Evolutionary conservation across 1,140 invertebrate species (phyloP).

Genomic region (Gryllus bimaculatus): DNA sequence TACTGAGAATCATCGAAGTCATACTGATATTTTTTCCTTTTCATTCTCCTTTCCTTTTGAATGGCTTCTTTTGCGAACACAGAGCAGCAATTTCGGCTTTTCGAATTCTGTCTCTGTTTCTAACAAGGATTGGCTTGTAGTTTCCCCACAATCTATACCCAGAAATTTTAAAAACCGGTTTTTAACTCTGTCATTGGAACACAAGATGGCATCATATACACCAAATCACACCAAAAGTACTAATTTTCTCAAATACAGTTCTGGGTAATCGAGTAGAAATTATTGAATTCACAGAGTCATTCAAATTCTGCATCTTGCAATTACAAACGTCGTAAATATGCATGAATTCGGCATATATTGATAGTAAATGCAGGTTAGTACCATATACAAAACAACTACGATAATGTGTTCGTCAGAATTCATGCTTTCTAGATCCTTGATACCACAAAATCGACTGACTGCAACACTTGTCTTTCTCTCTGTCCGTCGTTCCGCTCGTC

Average conservation of each 20-base stretch:
- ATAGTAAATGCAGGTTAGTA: too few relatives aligned
- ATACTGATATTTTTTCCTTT: not conserved
- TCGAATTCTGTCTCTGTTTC: not conserved
- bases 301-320: conserved; percentile 26
- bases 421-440: too few relatives aligned
- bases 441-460: too few relatives aligned
- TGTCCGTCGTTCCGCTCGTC: too few relatives aligned
- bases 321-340: too few relatives aligned
- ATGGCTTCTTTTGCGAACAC: too few relatives aligned
- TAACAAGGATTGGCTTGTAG: not conserved
- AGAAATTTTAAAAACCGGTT: not conserved
- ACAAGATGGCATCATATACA: conserved; percentile 12
- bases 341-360: too few relatives aligned
- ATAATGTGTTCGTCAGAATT: too few relatives aligned
- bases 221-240: conserved; percentile 15
- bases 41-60: not conserved
- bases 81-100: not conserved
- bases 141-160: not conserved
- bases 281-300: conserved; percentile 26
- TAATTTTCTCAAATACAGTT: conserved; percentile 18
- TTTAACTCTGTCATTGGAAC: conserved; percentile 15
- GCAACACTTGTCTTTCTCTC: too few relatives aligned
- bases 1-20: not conserved
- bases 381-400: too few relatives aligned
- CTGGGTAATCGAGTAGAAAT: conserved; percentile 25